A percentile compares a stretch with the other conserved stretches of the same genome.
These are phyloP conservation scores for Tichodroma muraria DNA, from an alignment of 2,113 vertebrate species.

Conservation along the genomic window DNA sequence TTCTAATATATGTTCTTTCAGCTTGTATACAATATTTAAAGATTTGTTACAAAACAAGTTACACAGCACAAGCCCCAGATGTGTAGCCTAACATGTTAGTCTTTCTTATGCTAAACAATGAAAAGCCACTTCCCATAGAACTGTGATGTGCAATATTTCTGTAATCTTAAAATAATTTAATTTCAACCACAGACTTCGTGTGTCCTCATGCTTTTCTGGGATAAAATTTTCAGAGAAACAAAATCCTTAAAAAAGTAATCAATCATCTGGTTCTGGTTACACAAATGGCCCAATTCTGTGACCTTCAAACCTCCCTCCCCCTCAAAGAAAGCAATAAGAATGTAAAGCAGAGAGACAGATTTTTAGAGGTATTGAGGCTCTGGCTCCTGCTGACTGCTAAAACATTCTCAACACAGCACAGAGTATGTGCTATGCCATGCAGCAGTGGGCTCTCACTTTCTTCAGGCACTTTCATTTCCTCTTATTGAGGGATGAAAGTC, in stretches of 20 bases:
- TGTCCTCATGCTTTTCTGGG: background rate
- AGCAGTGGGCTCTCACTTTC: background rate
- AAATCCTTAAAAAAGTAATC: constrained; percentile 18
- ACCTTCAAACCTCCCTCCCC: constrained; percentile 19
- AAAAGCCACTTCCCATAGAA: constrained; percentile 15
- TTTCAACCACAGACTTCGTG: background rate
- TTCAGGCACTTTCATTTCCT: background rate
- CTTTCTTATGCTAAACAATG: constrained; percentile 5
- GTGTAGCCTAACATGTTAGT: background rate
- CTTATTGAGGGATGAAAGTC: background rate
- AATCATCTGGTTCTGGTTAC: constrained; percentile 52
- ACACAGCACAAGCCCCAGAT: background rate
- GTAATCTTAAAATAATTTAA: constrained; percentile 19
- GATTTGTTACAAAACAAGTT: background rate
- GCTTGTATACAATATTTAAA: background rate
- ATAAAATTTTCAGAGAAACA: constrained; percentile 19
- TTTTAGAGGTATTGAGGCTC: background rate
- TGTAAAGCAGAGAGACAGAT: background rate
- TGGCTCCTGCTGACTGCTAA: background rate
- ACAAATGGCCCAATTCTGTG: background rate
- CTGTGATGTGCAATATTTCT: background rate
- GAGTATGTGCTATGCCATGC: background rate
- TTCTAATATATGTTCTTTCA: background rate
- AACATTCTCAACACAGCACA: background rate
- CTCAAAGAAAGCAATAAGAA: constrained; percentile 30